Evolutionary conservation across 2,888 invertebrate species (phyloP).

Genomic region (Tryphoninae sp.): DNA sequence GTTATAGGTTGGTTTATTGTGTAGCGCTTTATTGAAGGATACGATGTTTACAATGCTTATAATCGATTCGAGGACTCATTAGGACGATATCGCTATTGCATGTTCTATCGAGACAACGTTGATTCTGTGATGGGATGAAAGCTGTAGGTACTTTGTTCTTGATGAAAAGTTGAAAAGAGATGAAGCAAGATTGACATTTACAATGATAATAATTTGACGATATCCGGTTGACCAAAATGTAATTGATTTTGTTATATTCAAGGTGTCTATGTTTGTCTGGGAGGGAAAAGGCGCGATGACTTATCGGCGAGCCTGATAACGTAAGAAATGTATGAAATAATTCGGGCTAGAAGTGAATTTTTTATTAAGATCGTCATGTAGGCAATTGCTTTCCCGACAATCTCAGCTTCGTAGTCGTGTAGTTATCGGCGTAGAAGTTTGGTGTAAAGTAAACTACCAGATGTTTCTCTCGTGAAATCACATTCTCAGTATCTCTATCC

Average conservation of each 20-base stretch:
- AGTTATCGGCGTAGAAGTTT: not conserved
- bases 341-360: not conserved
- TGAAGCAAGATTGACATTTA: too few species aligned
- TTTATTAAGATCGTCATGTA: not conserved
- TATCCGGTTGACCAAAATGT: too few species aligned
- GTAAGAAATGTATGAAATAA: not conserved
- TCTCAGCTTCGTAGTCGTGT: not conserved
- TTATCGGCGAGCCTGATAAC: not conserved
- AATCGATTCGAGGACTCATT: too few species aligned
- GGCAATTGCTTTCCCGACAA: not conserved
- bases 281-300: not conserved
- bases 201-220: too few species aligned
- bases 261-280: too few species aligned
- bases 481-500: not conserved
- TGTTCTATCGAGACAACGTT: too few species aligned
- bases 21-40: not conserved
- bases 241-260: too few species aligned
- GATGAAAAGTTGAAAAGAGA: too few species aligned
- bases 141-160: too few species aligned
- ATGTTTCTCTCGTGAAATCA: slow-evolving; percentile 29
- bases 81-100: too few species aligned
- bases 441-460: slow-evolving; percentile 35
- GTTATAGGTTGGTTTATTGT: not conserved
- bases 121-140: too few species aligned
- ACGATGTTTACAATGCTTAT: too few species aligned